phyloP scores from a whole-genome alignment of 2,888 invertebrate genomes.

The Ormyrus labotus region DNA sequence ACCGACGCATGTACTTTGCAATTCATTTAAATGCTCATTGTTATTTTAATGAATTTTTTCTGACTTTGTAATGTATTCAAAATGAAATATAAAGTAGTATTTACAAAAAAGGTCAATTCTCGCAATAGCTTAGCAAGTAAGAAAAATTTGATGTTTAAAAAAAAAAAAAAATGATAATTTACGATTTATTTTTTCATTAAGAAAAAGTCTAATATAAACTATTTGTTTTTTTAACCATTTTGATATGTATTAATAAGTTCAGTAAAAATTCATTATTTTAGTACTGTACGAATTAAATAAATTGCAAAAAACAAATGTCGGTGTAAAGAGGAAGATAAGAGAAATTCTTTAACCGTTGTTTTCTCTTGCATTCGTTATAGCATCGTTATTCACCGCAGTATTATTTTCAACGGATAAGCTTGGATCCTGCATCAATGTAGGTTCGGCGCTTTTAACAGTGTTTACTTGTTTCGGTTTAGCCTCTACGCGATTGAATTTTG shows the following conservation, averaged over 20 bases:
- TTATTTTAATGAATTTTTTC: conserved; percentile 34
- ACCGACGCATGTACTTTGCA: conserved; percentile 21
- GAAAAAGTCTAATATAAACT: too few relatives aligned
- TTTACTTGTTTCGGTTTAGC: conserved; percentile 66
- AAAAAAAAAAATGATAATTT: too few relatives aligned
- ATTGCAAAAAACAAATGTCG: conserved; percentile 30
- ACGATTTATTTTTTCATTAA: too few relatives aligned
- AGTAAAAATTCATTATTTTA: too few relatives aligned
- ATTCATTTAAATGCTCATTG: conserved; percentile 39
- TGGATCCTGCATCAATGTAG: conserved; percentile 70
- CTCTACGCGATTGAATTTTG: conserved; percentile 67
- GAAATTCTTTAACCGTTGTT: conserved; percentile 56
- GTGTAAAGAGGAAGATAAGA: conserved; percentile 27
- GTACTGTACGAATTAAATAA: conserved; percentile 10
- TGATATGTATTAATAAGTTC: too few relatives aligned
- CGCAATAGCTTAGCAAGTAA: too few relatives aligned
- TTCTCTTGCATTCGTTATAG: conserved; percentile 67
- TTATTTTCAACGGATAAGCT: conserved; percentile 63
- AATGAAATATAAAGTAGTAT: neutral
- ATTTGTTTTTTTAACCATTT: too few relatives aligned
- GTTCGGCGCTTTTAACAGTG: conserved; percentile 69
- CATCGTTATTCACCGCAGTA: conserved; percentile 68
- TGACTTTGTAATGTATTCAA: neutral
- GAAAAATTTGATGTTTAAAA: too few relatives aligned
- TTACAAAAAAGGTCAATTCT: neutral